These are phyloP conservation scores for Aethes cnicana DNA, from an alignment of 2,888 invertebrate species.

Conservation along the genomic window DNA sequence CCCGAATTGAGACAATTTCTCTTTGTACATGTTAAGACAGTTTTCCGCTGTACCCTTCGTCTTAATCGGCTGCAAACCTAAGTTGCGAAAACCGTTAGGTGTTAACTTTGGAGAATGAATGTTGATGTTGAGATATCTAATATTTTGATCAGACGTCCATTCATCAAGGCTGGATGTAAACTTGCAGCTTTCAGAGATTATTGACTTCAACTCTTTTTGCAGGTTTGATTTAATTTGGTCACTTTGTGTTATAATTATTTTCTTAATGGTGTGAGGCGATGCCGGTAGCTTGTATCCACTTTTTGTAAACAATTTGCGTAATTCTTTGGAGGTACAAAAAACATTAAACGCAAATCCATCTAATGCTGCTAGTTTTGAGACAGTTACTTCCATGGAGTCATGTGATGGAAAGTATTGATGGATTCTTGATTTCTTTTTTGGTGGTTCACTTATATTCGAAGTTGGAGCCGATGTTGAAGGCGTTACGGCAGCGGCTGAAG, in stretches of 20 bases:
- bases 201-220: slow-evolving; percentile 8
- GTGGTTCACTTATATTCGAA: too few relatives aligned
- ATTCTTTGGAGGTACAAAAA: slow-evolving; percentile 28
- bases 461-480: too few relatives aligned
- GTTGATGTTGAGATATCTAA: slow-evolving; percentile 25
- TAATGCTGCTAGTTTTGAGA: slow-evolving; percentile 24
- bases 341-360: slow-evolving; percentile 28
- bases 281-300: slow-evolving; percentile 25
- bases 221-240: slow-evolving; percentile 20
- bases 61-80: slow-evolving; percentile 19
- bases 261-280: slow-evolving; percentile 10
- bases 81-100: slow-evolving; percentile 14
- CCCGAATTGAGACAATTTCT: neutral
- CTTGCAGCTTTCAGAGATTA: slow-evolving; percentile 13
- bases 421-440: too few relatives aligned
- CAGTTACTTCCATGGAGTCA: neutral
- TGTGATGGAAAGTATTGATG: too few relatives aligned
- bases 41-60: slow-evolving; percentile 22
- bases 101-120: slow-evolving; percentile 11
- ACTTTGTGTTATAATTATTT: slow-evolving; percentile 19
- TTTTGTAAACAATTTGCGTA: slow-evolving; percentile 25
- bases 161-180: slow-evolving; percentile 10
- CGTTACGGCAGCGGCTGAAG: too few relatives aligned
- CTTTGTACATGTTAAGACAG: slow-evolving; percentile 17
- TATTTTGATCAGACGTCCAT: slow-evolving; percentile 23